Evolutionary conservation across 2,797 vertebrate species (phyloP).

Genomic region (Rhynchonycteris naso): DNA sequence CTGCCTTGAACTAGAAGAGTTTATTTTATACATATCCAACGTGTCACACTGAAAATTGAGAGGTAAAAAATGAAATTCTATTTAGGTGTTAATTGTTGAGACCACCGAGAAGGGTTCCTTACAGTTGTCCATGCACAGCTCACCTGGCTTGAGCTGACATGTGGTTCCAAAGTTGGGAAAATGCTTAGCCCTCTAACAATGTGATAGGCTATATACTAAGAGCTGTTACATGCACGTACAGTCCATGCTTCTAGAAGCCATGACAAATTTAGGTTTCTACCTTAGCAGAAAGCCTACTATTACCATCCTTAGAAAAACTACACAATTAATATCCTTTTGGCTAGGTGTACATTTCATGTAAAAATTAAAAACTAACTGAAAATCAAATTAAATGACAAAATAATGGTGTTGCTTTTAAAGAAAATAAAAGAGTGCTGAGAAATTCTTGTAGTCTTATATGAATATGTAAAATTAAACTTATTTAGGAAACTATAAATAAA

Average conservation of each 20-base stretch:
- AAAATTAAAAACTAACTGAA: conserved; percentile 21
- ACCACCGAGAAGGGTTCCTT: background rate
- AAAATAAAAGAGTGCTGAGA: conserved; percentile 1
- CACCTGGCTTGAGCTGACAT: background rate
- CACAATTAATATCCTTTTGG: background rate
- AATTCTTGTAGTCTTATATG: conserved; percentile 21
- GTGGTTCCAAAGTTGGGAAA: background rate
- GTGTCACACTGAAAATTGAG: background rate
- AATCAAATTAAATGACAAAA: background rate
- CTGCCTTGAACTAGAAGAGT: conserved; percentile 5
- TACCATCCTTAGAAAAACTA: background rate
- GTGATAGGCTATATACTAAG: background rate
- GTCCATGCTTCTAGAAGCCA: background rate
- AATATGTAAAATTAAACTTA: conserved; percentile 26
- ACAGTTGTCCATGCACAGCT: background rate
- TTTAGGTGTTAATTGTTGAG: background rate
- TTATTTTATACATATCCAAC: background rate
- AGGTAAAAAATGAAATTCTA: background rate
- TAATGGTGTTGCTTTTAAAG: background rate
- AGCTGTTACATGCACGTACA: background rate
- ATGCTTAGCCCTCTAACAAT: background rate
- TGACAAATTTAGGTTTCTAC: background rate
- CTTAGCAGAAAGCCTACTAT: background rate
- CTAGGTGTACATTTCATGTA: background rate
- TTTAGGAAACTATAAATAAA: background rate